Percentiles rank a stretch among this genome's conserved stretches.
Evolutionary conservation across 2,888 invertebrate genomes (phyloP).

Genomic region (Meiosimyza platycephala): DNA sequence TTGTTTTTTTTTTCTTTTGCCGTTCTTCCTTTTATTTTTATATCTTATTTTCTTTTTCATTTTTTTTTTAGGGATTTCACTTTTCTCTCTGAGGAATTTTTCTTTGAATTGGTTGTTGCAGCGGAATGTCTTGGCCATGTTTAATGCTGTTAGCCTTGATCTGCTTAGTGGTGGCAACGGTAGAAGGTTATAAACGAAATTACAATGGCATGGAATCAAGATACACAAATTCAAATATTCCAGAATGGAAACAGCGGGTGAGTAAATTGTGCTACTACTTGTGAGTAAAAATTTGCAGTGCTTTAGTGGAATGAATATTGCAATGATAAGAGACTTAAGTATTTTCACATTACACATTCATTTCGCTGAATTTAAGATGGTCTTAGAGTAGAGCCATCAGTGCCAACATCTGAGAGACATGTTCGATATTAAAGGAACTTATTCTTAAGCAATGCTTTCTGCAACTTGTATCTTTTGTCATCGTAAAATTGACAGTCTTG

Average conservation of each 20-base stretch:
- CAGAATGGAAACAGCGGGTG: constrained; percentile 64
- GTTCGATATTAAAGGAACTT: too few species aligned
- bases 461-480: too few species aligned
- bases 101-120: too few species aligned
- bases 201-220: constrained; percentile 51
- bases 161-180: constrained; percentile 4
- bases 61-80: constrained; percentile 1
- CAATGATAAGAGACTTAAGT: too few species aligned
- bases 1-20: constrained; percentile 2
- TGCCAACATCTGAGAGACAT: too few species aligned
- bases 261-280: constrained; percentile 38
- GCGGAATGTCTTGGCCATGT: constrained; percentile 25
- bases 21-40: neutral
- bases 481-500: too few species aligned
- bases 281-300: too few species aligned
- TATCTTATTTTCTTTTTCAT: neutral
- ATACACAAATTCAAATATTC: constrained; percentile 54
- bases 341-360: too few species aligned
- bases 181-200: constrained; percentile 48
- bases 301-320: too few species aligned
- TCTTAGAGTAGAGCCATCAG: too few species aligned
- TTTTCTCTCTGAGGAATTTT: neutral
- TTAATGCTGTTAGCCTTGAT: constrained; percentile 37
- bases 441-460: too few species aligned
- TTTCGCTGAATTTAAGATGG: too few species aligned